Percentiles rank a stretch among this genome's conserved stretches.
These are phyloP conservation scores for Brachymystax lenok DNA, from an alignment of 2,797 vertebrate species.

Conservation along the genomic window DNA sequence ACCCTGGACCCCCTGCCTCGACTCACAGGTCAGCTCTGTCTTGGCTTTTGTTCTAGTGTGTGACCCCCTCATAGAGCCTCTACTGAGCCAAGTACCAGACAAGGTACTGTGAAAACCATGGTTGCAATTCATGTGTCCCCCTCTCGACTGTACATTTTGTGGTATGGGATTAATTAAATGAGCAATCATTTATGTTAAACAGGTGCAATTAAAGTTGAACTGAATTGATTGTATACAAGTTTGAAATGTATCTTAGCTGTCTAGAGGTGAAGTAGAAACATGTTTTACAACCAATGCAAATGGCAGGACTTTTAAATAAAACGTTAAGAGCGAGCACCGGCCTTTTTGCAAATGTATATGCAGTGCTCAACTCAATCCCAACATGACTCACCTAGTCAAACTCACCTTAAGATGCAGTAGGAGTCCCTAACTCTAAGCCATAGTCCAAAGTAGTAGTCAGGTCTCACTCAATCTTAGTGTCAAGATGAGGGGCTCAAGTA, in stretches of 20 bases:
- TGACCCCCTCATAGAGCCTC: background rate
- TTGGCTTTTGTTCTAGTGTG: conserved; percentile 13
- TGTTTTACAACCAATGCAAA: background rate
- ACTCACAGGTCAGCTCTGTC: conserved; percentile 8
- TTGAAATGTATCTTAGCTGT: background rate
- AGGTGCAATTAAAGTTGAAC: background rate
- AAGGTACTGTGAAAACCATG: background rate
- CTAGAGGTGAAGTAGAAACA: background rate
- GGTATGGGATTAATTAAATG: background rate
- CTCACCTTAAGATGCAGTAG: conserved; percentile 19
- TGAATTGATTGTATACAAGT: background rate
- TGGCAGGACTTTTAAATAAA: background rate
- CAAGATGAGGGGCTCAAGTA: background rate
- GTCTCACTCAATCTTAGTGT: too few relatives aligned
- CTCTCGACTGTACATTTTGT: background rate
- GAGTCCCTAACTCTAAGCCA: conserved; percentile 2
- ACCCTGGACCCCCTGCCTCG: conserved; percentile 1
- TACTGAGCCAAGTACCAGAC: background rate
- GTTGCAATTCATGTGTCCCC: background rate
- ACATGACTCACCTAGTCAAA: conserved; percentile 11
- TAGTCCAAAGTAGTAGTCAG: background rate
- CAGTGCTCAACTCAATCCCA: background rate
- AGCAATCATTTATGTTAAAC: background rate
- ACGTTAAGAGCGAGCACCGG: background rate
- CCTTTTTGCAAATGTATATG: background rate